Base-by-base conservation (phyloP, 2,113 vertebrate species). In the Gadus macrocephalus region DNA sequence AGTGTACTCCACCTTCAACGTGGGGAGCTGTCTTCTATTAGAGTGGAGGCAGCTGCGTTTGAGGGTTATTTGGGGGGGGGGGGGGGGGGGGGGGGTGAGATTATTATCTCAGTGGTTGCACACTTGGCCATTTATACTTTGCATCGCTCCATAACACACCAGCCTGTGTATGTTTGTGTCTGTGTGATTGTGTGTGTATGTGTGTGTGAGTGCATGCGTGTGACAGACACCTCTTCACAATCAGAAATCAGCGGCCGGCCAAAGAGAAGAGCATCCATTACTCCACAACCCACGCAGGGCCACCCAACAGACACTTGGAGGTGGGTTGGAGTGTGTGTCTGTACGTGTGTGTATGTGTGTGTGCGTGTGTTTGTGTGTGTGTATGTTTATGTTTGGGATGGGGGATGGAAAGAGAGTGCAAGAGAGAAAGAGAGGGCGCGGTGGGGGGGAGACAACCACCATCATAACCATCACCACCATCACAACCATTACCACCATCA, bases 231-330 rank as follows among this genome's bases (percentile, higher is more conserved):
- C 84, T 87, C 86, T 87, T 85, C 78, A 83, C 86, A 87, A 89
- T 88, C 86, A 86, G 84, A 89, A 90, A 89, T 90, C 89, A 89
- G 83, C 8, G 86, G 76, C 79, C 78, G 81, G 79, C 80, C 88
- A 75, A 81, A 89, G 87, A 87, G 88, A 87, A 89, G 89, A 89
- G 86, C 89, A 90, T 89, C 87, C 89, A 89, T 90, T 89, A 85
- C 83, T 87, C 83, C 87, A 87, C 89, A 86, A 88, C 87, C 89
- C 86, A 90, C 85, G 80, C 87, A 85, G 85, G 79, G 80, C 83
- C 75, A 78, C 67, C 82, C 82, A 84, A 84, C 77, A 73, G 59
- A 27, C 16, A 53, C 16, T 9, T 17, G 20, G 25, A 53, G 65
- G 65, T 20, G 61, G 4, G n/a, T 31, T 5, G 68, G 59, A 4